Conservation (phyloP, 2,797 vertebrate species). For the Sebastes oblongus region DNA sequence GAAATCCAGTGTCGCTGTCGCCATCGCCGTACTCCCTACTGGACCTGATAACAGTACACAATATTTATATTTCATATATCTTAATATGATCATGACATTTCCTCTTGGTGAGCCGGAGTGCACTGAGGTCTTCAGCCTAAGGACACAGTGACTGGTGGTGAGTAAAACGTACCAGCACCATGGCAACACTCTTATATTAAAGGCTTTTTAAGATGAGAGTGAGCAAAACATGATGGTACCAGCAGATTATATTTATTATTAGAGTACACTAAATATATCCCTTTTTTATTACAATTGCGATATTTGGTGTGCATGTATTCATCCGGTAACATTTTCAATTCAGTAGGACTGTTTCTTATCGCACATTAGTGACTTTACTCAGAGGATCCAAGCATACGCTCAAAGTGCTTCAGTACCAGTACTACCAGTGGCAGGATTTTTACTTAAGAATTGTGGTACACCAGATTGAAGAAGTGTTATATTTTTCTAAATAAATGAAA, state of each 20-base stretch:
- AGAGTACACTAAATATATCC: not conserved
- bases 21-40: not conserved
- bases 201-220: conserved; percentile 10
- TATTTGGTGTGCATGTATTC: not conserved
- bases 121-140: conserved; percentile 3
- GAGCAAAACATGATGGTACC: not conserved
- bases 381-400: not conserved
- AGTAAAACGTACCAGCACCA: conserved; percentile 7
- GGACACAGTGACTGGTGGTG: not conserved
- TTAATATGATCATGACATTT: not conserved
- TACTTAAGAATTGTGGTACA: too few species aligned
- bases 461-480: not conserved
- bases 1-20: not conserved
- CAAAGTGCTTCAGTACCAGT: not conserved
- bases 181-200: conserved; percentile 8
- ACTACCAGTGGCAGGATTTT: not conserved
- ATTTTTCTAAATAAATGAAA: not conserved
- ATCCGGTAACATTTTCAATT: not conserved
- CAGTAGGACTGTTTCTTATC: not conserved
- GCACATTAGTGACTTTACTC: not conserved
- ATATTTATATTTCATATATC: not conserved
- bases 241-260: not conserved
- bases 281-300: not conserved
- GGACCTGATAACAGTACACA: not conserved
- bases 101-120: not conserved